phyloP scores from a whole-genome alignment of 2,888 invertebrate species.

The Leucozona laternaria region DNA sequence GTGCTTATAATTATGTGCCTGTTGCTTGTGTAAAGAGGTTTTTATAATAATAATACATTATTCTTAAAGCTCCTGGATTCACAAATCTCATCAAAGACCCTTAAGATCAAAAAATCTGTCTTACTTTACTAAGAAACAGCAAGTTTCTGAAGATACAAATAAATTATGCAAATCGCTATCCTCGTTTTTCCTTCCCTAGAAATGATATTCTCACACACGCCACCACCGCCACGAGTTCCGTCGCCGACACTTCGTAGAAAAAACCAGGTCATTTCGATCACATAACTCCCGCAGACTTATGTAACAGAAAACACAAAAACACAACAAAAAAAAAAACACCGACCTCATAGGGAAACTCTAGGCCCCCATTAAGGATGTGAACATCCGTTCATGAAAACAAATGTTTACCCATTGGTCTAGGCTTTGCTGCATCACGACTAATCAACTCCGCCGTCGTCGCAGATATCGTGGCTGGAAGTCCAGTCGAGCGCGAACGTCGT shows the following conservation, averaged over 20 bases:
- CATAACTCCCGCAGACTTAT: conserved; percentile 62
- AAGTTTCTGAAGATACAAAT: background rate
- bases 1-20: too few species aligned
- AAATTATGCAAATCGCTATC: conserved; percentile 7
- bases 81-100: background rate
- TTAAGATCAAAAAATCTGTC: background rate
- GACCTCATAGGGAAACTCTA: conserved; percentile 8
- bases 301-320: conserved; percentile 37
- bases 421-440: conserved; percentile 55
- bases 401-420: conserved; percentile 67
- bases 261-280: conserved; percentile 67
- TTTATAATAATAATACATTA: too few species aligned
- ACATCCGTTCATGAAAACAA: conserved; percentile 69
- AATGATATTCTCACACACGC: conserved; percentile 7
- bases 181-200: conserved; percentile 13
- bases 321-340: background rate
- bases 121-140: background rate
- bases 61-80: too few species aligned
- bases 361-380: conserved; percentile 67
- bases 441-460: conserved; percentile 45
- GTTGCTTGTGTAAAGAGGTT: too few species aligned
- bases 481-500: background rate
- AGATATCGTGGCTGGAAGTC: conserved; percentile 28
- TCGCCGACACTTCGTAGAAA: background rate
- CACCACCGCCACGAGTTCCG: background rate